Evolutionary conservation across 2,113 vertebrate species (phyloP), one percentile per base, ranked within the genome.

Genomic region (Oplegnathus fasciatus): DNA sequence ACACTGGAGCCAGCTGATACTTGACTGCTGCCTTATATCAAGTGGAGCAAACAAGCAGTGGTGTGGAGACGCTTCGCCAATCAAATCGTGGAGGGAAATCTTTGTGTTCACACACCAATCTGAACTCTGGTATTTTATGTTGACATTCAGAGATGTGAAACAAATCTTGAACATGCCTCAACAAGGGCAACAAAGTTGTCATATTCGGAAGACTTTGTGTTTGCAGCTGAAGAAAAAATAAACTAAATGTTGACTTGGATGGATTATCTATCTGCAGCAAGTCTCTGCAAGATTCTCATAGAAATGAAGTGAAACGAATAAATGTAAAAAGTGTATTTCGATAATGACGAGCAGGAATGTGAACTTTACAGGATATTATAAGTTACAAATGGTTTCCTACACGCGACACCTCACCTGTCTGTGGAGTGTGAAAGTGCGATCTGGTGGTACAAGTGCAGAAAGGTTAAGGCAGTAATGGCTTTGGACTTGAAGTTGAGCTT

Each of bases 401-500:
- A n/a, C n/a, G n/a, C n/a, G n/a, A n/a, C 34, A 37, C 6, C 34
- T 94, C 86, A 99, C 98, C 97, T 96, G 94, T 97, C 96, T 71
- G 96, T 97, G 93, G 94, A 95, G 95, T 98, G 97, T 40, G 94
- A 96, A 61, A 96, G 92, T 74, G 96, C 77, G 50, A 99, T 97
- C 86, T 96, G 89, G 85, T 98, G 97, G 95, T 98, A 99, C 90
- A 99, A 94, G 96, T 98, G 97, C 96, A 99, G 97, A 91, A 99
- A 99, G 80, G 97, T 98, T 96, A 99, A 98, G 96, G 98, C 98
- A 86, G 98, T 99, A 96, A 98, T 93, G 93, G 98, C 97, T 96
- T 97, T 96, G 91, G 97, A 96, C 92, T 98, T 96, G 95, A 98
- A 98, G 96, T 97, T 91, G 91, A 99, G 95, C 93, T 99, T 99